A percentile compares a stretch with the other conserved stretches of the same genome.
Evolutionary conservation across 2,113 vertebrate species (phyloP).

Genomic region (Ascaphus truei): DNA sequence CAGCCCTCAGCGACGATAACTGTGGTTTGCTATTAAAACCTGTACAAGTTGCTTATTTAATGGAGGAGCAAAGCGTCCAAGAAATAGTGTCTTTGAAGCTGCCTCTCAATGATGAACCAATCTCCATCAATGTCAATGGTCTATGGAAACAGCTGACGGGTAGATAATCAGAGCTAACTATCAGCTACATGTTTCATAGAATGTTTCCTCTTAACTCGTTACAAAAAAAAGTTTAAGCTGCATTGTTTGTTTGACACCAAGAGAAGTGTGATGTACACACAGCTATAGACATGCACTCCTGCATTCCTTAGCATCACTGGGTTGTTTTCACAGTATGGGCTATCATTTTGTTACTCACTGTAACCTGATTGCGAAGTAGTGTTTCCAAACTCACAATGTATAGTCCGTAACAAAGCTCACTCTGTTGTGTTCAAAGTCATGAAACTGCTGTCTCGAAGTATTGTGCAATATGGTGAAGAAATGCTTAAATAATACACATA

Average conservation of each 20-base stretch:
- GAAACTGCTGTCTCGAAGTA: no score
- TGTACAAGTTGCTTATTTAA: constrained; percentile 21
- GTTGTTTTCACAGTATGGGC: no score
- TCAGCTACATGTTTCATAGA: constrained; percentile 25
- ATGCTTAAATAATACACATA: no score
- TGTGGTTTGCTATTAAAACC: constrained; percentile 20
- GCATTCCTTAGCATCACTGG: no score
- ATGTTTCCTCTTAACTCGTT: constrained; percentile 9
- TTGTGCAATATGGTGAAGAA: no score
- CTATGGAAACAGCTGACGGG: constrained; percentile 26
- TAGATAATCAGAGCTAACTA: constrained; percentile 11
- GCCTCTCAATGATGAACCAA: background rate
- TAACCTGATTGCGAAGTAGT: no score
- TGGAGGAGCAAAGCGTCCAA: constrained; percentile 8
- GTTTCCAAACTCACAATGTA: no score
- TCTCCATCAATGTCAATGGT: constrained; percentile 3
- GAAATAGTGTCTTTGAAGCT: background rate
- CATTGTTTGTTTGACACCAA: constrained; percentile 28
- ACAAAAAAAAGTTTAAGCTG: background rate
- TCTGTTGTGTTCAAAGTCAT: no score
- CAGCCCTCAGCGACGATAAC: background rate
- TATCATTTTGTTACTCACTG: no score
- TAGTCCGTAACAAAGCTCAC: no score
- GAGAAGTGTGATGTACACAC: background rate
- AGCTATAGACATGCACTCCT: no score